Conservation (phyloP, 2,797 vertebrate genomes). For the Cephalopachus bancanus region DNA sequence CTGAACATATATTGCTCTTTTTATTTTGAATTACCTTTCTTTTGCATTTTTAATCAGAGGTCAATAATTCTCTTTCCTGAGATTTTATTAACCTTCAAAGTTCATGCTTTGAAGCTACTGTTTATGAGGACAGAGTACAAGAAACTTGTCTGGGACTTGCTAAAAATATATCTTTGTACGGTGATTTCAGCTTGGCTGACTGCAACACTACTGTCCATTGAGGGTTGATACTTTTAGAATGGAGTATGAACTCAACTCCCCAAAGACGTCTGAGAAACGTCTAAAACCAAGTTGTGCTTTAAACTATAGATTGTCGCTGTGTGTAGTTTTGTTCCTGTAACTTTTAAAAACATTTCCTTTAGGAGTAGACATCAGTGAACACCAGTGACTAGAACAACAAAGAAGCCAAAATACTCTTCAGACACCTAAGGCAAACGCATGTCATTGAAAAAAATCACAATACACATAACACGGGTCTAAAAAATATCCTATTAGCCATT, state of each 20-base stretch:
- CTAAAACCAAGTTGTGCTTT: conserved; percentile 61
- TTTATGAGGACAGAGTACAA: conserved; percentile 22
- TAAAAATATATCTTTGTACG: conserved; percentile 55
- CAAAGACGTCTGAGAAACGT: conserved; percentile 53
- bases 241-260: conserved; percentile 67
- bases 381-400: conserved; percentile 27
- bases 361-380: conserved; percentile 2
- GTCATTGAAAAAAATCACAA: conserved; percentile 43
- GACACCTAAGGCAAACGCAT: conserved; percentile 21
- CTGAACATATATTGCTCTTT: background rate
- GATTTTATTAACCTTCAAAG: background rate
- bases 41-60: conserved; percentile 46
- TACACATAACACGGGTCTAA: conserved; percentile 36
- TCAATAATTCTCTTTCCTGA: background rate
- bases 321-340: background rate
- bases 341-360: conserved; percentile 62
- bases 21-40: background rate
- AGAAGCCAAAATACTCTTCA: conserved; percentile 47
- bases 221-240: conserved; percentile 38
- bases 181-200: conserved; percentile 33
- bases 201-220: background rate
- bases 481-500: background rate
- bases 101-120: background rate
- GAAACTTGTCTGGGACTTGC: background rate
- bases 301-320: conserved; percentile 58